Conservation (phyloP, 2,797 vertebrate species). For the Carapus acus region DNA sequence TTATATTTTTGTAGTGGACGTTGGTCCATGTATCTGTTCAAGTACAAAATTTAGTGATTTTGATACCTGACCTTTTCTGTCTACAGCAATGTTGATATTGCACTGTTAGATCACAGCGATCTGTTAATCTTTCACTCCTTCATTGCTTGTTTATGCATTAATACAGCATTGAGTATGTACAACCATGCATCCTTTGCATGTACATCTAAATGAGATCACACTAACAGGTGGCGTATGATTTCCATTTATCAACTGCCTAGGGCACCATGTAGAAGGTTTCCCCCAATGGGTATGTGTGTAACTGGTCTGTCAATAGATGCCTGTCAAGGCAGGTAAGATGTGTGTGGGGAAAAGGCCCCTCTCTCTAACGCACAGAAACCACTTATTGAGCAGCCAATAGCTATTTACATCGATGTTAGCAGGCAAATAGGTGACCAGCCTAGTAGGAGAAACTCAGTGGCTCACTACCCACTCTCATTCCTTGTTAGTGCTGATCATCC, state of each 20-base stretch:
- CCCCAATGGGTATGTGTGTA: constrained; percentile 89
- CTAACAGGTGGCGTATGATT: constrained; percentile 76
- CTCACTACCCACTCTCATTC: constrained; percentile 36
- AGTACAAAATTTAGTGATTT: constrained; percentile 28
- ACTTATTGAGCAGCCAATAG: constrained; percentile 99
- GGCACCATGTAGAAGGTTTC: constrained; percentile 79
- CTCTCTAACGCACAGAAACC: constrained; percentile 87
- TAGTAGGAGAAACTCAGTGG: constrained; percentile 50
- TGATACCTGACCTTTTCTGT: constrained; percentile 9
- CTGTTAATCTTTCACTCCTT: too few species aligned
- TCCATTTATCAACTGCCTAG: constrained; percentile 81
- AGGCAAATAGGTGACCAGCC: constrained; percentile 57
- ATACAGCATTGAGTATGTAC: constrained; percentile 50
- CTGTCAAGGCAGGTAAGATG: constrained; percentile 87
- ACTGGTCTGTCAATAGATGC: constrained; percentile 96
- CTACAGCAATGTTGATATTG: too few species aligned
- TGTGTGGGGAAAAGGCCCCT: constrained; percentile 71
- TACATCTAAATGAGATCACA: constrained; percentile 59
- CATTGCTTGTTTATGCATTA: constrained; percentile 40
- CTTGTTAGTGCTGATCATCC: constrained; percentile 25
- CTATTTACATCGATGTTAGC: constrained; percentile 85
- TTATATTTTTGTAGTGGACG: constrained; percentile 32
- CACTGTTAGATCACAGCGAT: too few species aligned
- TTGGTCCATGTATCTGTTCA: constrained; percentile 39
- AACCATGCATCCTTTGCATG: constrained; percentile 46